Evolutionary conservation across 2,888 invertebrate species (phyloP).

Genomic region (Nyleta sp.): DNA sequence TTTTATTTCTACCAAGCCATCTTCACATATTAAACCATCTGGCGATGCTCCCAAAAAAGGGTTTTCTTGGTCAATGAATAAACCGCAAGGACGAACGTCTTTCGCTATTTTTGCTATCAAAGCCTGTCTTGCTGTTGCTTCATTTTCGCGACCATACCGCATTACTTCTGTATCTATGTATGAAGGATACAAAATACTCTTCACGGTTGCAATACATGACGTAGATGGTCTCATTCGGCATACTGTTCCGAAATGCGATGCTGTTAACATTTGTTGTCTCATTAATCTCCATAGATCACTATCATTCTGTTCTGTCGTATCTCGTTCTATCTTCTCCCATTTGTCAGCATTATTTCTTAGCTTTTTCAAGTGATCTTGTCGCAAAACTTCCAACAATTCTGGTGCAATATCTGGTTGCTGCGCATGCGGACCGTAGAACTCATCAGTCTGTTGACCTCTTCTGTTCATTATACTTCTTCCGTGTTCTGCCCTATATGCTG

Average conservation of each 20-base stretch:
- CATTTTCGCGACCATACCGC: slow-evolving; percentile 3
- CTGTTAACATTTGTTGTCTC: not conserved
- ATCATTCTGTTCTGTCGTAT: not conserved
- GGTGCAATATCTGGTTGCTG: no score
- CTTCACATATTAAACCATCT: not conserved
- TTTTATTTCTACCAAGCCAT: no score
- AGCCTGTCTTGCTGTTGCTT: not conserved
- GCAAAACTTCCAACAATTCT: no score
- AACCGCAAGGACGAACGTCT: not conserved
- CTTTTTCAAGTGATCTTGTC: no score
- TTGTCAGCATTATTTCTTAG: no score
- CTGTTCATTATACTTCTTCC: no score
- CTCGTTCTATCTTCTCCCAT: not conserved
- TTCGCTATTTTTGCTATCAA: no score
- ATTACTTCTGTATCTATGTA: not conserved
- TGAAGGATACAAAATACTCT: slow-evolving; percentile 5
- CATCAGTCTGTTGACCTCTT: no score
- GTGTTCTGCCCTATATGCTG: no score
- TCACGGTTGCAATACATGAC: not conserved
- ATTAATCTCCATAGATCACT: not conserved
- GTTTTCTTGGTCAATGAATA: slow-evolving; percentile 12
- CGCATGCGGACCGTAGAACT: no score
- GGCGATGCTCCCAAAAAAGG: slow-evolving; percentile 13
- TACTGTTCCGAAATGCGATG: not conserved
- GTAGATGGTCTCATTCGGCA: slow-evolving; percentile 7